phyloP scores from a whole-genome alignment of 2,797 vertebrate genomes.

The Scarus forsteni region DNA sequence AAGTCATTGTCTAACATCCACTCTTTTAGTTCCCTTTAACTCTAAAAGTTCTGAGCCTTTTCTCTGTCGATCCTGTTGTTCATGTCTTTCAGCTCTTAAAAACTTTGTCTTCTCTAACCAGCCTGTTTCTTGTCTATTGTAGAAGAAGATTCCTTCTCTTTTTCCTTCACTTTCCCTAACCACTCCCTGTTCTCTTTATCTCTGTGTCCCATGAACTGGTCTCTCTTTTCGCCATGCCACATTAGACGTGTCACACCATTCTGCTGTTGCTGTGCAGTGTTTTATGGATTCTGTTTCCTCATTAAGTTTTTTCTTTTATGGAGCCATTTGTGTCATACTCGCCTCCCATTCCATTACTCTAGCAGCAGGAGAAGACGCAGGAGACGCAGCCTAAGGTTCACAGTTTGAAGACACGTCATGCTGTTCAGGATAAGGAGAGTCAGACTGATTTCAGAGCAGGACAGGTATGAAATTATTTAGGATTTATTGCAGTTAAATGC shows the following conservation, averaged over 20 bases:
- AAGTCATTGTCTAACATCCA: conserved; percentile 63
- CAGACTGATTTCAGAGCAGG: conserved; percentile 50
- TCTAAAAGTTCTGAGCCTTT: conserved; percentile 67
- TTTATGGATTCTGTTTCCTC: conserved; percentile 86
- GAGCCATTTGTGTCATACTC: conserved; percentile 85
- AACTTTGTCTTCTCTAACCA: conserved; percentile 63
- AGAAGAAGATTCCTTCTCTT: conserved; percentile 49
- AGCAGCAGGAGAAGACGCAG: conserved; percentile 76
- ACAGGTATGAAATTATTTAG: conserved; percentile 67
- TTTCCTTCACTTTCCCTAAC: conserved; percentile 77
- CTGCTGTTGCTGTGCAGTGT: conserved; percentile 82
- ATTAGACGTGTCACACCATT: conserved; percentile 86
- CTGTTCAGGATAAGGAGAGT: conserved; percentile 53
- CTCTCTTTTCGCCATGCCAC: conserved; percentile 72
- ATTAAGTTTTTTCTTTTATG: conserved; percentile 85
- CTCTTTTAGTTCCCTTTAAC: conserved; percentile 66
- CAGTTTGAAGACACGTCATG: conserved; percentile 12
- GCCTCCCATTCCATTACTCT: conserved; percentile 89
- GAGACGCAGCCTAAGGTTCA: conserved; percentile 23
- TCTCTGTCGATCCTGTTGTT: conserved; percentile 56
- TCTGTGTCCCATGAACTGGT: conserved; percentile 80
- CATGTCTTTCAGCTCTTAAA: conserved; percentile 51
- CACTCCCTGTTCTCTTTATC: conserved; percentile 72
- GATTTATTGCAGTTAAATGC: background rate
- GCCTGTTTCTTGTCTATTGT: conserved; percentile 58